Conservation (phyloP, 2,888 invertebrate species). For the Ochlodes sylvanus region DNA sequence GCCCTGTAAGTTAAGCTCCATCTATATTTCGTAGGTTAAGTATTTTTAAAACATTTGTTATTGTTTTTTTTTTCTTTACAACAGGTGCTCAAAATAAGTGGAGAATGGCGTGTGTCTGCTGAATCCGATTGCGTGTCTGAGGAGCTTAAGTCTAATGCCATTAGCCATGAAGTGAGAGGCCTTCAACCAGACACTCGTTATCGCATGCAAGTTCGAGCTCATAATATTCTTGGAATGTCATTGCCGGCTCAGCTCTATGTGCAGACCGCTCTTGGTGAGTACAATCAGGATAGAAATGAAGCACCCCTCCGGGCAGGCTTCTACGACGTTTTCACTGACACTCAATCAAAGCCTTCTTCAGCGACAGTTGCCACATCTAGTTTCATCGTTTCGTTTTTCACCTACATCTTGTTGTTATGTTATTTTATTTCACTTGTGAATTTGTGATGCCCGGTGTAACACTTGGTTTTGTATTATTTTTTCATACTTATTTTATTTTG, state of each 20-base stretch:
- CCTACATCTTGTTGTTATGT: constrained; percentile 64
- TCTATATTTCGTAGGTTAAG: background rate
- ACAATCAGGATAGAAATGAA: constrained; percentile 78
- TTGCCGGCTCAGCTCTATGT: constrained; percentile 90
- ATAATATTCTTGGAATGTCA: constrained; percentile 94
- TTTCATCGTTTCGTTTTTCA: constrained; percentile 62
- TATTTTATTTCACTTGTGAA: constrained; percentile 49
- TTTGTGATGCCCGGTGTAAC: constrained; percentile 67
- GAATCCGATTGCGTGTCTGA: constrained; percentile 85
- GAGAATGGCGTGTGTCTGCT: constrained; percentile 86
- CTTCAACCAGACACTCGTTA: constrained; percentile 93
- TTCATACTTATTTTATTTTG: constrained; percentile 23
- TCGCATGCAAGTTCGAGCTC: constrained; percentile 92
- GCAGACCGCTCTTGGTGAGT: constrained; percentile 95
- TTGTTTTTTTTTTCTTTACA: constrained; percentile 3
- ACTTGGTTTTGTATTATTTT: constrained; percentile 50
- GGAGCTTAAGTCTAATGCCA: constrained; percentile 87
- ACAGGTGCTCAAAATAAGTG: constrained; percentile 88
- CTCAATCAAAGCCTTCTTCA: constrained; percentile 64
- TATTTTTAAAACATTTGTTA: background rate
- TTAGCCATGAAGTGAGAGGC: constrained; percentile 87
- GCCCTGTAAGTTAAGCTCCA: constrained; percentile 86
- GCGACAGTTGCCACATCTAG: constrained; percentile 61
- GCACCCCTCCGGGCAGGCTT: constrained; percentile 77
- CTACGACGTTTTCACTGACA: constrained; percentile 79